Evolutionary conservation across 2,888 invertebrate species (phyloP), one percentile per base, ranked within the genome.

Genomic region (Nezara viridula): DNA sequence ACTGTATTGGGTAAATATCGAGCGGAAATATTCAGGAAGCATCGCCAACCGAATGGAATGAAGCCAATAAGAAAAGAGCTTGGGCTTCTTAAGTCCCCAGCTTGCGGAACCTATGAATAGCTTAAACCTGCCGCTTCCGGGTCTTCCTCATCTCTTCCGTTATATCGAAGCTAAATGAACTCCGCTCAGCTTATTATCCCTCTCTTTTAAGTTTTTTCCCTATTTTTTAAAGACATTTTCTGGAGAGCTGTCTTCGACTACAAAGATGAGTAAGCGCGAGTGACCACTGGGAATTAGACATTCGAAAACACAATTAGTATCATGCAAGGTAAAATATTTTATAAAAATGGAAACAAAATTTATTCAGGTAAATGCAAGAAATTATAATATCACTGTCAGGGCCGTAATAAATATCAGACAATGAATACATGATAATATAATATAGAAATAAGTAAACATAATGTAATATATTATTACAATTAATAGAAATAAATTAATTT

Each of bases 91-190:
- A 44, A 44, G 44, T 44, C 44, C 44, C n/a, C 44, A 44, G 81
- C n/a, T 81, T 81, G 81, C 24, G 66, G 66, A 44, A n/a, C 44
- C 81, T 10, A 47, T 81, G 81, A 81, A 81, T 81, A 47, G 81
- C 44, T 81, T 81, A 81, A 81, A 47, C 81, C 81, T 81, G 81
- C 81, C 81, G 66, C 66, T 73, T 73, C 66, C 66, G 66, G 66
- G 7, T 27, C 5, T 21, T 4, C 60, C 6, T 16, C 32, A 0
- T 12, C 66, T 3, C 60, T 27, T 27, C 60, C 55, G 55, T 55
- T 55, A n/a, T 55, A 10, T 10, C 0, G n/a, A 7, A 0, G 32
- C 19, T 73, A 73, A 73, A 73, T 73, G 32, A 73, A 37, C 66
- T 73, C 66, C 37, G 21, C 37, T 37, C 6, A 37, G 37, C 19